These are phyloP conservation scores for Microcebus lehilahytsara DNA, from an alignment of 2,113 vertebrate species.

Conservation along the genomic window DNA sequence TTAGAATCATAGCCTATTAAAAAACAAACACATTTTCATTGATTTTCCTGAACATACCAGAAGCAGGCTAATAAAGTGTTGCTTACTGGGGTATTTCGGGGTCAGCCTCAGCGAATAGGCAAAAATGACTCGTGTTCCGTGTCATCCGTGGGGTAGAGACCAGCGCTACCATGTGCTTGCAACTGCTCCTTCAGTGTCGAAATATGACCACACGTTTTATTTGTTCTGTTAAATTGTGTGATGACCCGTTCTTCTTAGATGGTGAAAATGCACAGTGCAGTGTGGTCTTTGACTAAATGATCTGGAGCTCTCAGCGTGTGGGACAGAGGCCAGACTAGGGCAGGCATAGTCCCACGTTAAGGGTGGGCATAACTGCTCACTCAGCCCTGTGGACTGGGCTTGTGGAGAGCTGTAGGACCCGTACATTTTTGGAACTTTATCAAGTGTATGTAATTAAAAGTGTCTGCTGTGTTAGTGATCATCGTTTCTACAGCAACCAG, in stretches of 20 bases:
- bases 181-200: not conserved
- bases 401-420: not conserved
- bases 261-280: not conserved
- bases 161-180: not conserved
- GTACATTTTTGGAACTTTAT: not conserved
- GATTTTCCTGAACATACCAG: conserved; percentile 11
- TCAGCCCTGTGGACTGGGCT: not conserved
- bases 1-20: conserved; percentile 49
- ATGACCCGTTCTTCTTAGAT: conserved; percentile 1
- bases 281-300: not conserved
- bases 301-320: not conserved
- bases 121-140: not conserved
- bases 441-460: not conserved
- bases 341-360: not conserved
- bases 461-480: not conserved
- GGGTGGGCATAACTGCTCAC: not conserved
- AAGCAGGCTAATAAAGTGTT: conserved; percentile 2
- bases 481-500: not conserved
- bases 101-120: not conserved
- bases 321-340: not conserved
- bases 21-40: not conserved
- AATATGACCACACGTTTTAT: not conserved
- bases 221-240: not conserved
- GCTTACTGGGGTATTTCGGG: not conserved
- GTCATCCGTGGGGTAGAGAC: not conserved